Evolutionary conservation across 2,888 invertebrate genomes (phyloP), one percentile per base, ranked within the genome.

Genomic region (Diaprepes abbreviatus): DNA sequence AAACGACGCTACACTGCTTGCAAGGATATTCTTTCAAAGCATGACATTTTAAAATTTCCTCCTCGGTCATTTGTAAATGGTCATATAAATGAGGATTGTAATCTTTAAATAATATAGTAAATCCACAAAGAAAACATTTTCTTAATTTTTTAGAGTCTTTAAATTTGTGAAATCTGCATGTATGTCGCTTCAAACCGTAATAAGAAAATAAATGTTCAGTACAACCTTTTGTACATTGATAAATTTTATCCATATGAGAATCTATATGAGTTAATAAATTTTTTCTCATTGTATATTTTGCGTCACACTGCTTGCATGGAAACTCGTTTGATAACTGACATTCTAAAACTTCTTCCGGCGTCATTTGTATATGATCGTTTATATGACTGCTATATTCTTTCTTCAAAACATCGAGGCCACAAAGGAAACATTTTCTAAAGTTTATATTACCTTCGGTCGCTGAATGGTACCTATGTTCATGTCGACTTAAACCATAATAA

Each of bases 191-290:
- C 9, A 43, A 19, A 3, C 43, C 19, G 4, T n/a, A 16, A 21
- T 43, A 43, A 19, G 43, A n/a, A 43, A n/a, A n/a, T n/a, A n/a
- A n/a, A n/a, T n/a, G n/a, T n/a, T n/a, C 1, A 45, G 1, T n/a
- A 6, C 24, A n/a, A 24, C 21, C 45, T 6, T 45, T 24, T 0
- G 12, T 24, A n/a, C 45, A 45, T 12, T 12, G 5, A 12, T 24
- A 24, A n/a, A 45, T 7, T 24, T 45, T 45, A 9, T 45, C 45
- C 45, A 45, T 45, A 45, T 45, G 45, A 12, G 12, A 5, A 12
- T 24, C 24, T 19, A 45, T 12, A 24, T 45, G 45, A 12, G 2
- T 45, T 5, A 45, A 21, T 12, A 45, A 19, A 24, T 10, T n/a
- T 45, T 45, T 45, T 12, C 24, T 24, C 1, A 5, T 19, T 1